Conservation (phyloP, 2,113 vertebrate species). For the Eulemur macaco region DNA sequence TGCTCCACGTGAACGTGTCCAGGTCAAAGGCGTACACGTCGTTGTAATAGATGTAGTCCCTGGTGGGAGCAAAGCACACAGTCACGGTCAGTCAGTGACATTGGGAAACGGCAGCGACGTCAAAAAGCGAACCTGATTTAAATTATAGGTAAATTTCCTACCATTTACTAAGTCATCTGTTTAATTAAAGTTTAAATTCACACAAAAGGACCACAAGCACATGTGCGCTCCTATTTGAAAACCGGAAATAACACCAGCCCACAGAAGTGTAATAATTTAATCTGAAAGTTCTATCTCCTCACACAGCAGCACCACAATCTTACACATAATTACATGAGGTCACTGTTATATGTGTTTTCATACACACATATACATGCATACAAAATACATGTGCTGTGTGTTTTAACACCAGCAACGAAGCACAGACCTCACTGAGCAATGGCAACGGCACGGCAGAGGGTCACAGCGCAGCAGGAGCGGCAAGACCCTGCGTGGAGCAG, state of each 20-base stretch:
- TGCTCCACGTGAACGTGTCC: constrained; percentile 93
- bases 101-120: background rate
- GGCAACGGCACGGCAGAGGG: background rate
- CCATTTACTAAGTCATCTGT: background rate
- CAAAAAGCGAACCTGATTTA: background rate
- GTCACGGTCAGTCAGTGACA: fast-evolving
- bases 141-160: background rate
- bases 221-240: background rate
- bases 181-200: background rate
- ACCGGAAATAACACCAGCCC: background rate
- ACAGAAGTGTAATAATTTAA: background rate
- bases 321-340: background rate
- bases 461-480: background rate
- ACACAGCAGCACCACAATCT: background rate
- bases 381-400: no score
- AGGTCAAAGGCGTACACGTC: constrained; percentile 93
- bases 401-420: no score
- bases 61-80: constrained; percentile 66
- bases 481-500: background rate
- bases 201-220: no score
- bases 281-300: background rate
- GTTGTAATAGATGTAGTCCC: constrained; percentile 97
- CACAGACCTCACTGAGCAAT: fast-evolving
- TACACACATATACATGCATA: no score
- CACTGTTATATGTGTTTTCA: no score